phyloP scores from a whole-genome alignment of 2,888 invertebrate species.

The Sinopyrophorus schimmeli region DNA sequence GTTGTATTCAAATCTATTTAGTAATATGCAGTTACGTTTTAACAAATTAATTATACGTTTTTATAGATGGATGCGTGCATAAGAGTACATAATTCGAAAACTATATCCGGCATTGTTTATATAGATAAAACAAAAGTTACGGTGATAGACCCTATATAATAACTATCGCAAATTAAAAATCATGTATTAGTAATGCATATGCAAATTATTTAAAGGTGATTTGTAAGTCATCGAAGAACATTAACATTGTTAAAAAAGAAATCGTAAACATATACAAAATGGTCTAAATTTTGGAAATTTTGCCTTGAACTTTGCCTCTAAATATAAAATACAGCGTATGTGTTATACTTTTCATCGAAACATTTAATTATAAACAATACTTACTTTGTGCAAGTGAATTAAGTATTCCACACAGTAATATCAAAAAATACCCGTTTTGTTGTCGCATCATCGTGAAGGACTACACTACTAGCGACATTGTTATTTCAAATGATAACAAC shows the following conservation, averaged over 20 bases:
- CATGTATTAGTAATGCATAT: too few relatives aligned
- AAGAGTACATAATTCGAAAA: too few relatives aligned
- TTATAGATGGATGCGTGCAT: too few relatives aligned
- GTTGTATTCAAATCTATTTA: too few relatives aligned
- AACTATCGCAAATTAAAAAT: too few relatives aligned
- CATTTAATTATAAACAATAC: slow-evolving; percentile 3
- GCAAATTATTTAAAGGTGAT: slow-evolving; percentile 13
- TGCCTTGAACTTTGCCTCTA: slow-evolving; percentile 4
- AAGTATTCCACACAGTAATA: too few relatives aligned
- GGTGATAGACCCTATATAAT: too few relatives aligned
- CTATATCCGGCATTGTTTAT: too few relatives aligned
- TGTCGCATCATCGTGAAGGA: slow-evolving; percentile 6
- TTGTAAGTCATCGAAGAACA: slow-evolving; percentile 2
- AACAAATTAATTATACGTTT: too few relatives aligned
- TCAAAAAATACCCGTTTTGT: slow-evolving; percentile 2
- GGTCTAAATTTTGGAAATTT: neutral
- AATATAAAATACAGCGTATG: neutral
- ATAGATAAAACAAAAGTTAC: too few relatives aligned
- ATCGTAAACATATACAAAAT: neutral
- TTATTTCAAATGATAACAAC: slow-evolving; percentile 28
- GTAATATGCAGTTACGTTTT: too few relatives aligned
- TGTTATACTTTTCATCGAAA: neutral
- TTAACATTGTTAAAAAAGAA: neutral
- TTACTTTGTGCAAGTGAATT: slow-evolving; percentile 10
- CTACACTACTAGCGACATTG: slow-evolving; percentile 28